phyloP scores from a whole-genome alignment of 2,113 vertebrate species.

The Nyctibius bracteatus region DNA sequence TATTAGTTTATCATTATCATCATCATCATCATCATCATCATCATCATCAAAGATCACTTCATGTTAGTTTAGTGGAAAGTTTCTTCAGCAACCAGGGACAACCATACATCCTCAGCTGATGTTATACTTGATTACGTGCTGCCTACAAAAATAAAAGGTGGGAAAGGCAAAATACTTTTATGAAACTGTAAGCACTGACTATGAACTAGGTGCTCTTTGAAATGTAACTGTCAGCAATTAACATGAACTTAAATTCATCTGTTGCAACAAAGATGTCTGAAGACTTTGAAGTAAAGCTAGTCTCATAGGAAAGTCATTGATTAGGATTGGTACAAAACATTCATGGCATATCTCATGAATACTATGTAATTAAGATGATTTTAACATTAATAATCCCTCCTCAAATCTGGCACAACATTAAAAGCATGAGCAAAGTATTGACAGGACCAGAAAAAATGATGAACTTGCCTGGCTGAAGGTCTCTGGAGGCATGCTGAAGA shows the following conservation, averaged over 20 bases:
- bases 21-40: background rate
- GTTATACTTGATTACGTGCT: background rate
- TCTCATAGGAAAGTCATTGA: background rate
- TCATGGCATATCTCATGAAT: background rate
- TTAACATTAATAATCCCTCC: background rate
- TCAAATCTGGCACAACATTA: background rate
- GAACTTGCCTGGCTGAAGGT: background rate
- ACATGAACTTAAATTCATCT: background rate
- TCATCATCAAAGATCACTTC: background rate
- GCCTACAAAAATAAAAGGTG: background rate
- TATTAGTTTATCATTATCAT: no score
- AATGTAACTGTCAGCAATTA: background rate
- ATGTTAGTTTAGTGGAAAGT: background rate
- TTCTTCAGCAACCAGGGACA: background rate
- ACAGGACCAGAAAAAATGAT: background rate
- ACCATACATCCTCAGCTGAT: background rate
- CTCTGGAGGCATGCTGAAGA: background rate
- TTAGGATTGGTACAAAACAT: background rate
- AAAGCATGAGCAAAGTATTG: background rate
- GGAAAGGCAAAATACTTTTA: background rate
- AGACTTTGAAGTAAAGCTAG: background rate
- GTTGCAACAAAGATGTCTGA: background rate
- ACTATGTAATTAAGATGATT: background rate
- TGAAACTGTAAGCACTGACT: background rate
- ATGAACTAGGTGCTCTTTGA: background rate